Conservation (phyloP, 2,113 vertebrate genomes). For the Urocynchramus pylzowi region DNA sequence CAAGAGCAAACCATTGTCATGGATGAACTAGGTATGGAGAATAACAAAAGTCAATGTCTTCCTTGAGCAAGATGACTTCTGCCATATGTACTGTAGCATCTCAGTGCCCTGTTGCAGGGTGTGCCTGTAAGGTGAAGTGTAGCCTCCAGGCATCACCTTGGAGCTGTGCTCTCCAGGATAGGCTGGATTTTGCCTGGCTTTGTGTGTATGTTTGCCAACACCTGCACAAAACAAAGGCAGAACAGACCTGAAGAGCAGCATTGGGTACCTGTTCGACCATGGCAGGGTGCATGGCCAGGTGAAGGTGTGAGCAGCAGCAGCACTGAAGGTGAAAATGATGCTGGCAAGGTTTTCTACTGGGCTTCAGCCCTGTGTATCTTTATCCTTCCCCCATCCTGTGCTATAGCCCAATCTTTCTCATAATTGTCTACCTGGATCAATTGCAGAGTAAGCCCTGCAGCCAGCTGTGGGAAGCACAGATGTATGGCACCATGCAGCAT, state of each 20-base stretch:
- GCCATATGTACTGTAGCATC: not conserved
- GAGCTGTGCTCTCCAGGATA: not conserved
- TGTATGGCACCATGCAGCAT: not conserved
- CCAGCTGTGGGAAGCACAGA: not conserved
- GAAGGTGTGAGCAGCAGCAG: not conserved
- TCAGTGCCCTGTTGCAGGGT: not conserved
- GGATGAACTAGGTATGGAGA: not conserved
- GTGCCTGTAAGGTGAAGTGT: not conserved
- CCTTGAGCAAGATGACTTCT: not conserved
- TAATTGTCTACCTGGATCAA: constrained; percentile 32
- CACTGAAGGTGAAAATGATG: not conserved
- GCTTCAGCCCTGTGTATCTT: not conserved
- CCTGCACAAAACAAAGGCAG: not conserved
- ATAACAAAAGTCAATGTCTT: not conserved
- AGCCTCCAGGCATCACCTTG: not conserved
- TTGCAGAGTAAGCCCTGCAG: not conserved
- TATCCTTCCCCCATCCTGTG: not conserved
- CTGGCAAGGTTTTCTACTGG: not conserved
- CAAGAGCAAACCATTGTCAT: not conserved
- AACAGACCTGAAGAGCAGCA: constrained; percentile 17
- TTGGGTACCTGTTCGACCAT: not conserved
- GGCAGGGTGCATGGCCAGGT: not conserved
- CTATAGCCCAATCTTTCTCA: not conserved
- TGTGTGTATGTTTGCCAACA: not conserved
- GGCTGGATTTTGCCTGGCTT: not conserved